Evolutionary conservation across 2,797 vertebrate genomes (phyloP).

Genomic region (Delichon dasypus): DNA sequence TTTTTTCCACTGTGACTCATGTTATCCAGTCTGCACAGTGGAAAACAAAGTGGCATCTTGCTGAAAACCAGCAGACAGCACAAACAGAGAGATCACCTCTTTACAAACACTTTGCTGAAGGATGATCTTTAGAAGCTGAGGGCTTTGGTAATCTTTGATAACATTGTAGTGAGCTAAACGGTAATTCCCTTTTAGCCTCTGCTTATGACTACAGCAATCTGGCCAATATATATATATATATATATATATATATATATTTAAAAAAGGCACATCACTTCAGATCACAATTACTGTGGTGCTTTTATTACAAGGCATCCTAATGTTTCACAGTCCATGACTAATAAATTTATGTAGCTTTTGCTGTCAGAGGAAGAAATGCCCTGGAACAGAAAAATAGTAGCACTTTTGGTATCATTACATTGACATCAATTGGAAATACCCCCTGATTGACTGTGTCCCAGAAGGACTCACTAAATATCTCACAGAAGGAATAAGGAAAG

Average conservation of each 20-base stretch:
- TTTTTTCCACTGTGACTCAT: neutral
- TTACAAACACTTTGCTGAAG: neutral
- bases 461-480: neutral
- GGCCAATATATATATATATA: too few species aligned
- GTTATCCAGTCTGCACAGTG: neutral
- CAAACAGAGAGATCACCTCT: neutral
- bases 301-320: neutral
- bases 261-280: neutral
- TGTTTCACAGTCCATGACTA: neutral
- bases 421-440: neutral
- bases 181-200: neutral
- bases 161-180: neutral
- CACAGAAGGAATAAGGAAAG: neutral
- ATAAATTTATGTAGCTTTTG: neutral
- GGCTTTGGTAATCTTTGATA: neutral
- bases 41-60: neutral
- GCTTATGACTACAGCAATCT: neutral
- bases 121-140: neutral
- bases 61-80: neutral
- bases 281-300: neutral
- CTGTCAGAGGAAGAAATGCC: neutral
- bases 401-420: neutral
- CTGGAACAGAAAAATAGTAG: neutral
- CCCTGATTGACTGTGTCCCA: neutral
- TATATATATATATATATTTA: too few species aligned